Conservation (phyloP, 2,888 invertebrate species). For the Hedychridium roseum region DNA sequence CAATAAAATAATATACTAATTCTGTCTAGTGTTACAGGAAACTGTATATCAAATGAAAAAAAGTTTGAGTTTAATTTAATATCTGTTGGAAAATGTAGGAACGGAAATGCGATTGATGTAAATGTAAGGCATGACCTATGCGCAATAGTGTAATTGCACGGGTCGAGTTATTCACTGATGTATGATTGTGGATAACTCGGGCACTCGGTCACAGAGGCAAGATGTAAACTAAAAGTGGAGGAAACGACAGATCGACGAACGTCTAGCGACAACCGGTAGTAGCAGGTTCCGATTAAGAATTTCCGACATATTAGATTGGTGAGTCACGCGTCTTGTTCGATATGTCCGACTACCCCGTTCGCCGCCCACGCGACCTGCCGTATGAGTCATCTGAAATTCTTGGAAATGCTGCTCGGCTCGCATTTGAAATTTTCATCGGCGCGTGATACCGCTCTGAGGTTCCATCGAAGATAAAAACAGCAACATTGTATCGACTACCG, state of each 20-base stretch:
- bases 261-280: slow-evolving; percentile 27
- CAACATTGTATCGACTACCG: too few species aligned
- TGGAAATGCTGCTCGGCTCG: slow-evolving; percentile 27
- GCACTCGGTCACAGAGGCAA: slow-evolving; percentile 20
- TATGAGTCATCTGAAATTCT: slow-evolving; percentile 43
- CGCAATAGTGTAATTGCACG: too few species aligned
- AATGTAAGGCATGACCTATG: too few species aligned
- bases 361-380: slow-evolving; percentile 43
- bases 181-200: too few species aligned
- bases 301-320: slow-evolving; percentile 47
- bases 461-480: too few species aligned
- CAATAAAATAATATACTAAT: too few species aligned
- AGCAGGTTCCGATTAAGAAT: slow-evolving; percentile 41
- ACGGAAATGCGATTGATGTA: too few species aligned
- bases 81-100: too few species aligned
- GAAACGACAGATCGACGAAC: slow-evolving; percentile 32
- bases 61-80: too few species aligned
- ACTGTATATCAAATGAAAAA: too few species aligned
- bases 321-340: slow-evolving; percentile 50
- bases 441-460: slow-evolving; percentile 8
- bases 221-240: slow-evolving; percentile 17
- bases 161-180: too few species aligned
- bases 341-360: slow-evolving; percentile 45
- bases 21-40: too few species aligned
- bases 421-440: slow-evolving; percentile 35